These are phyloP conservation scores for Aelia acuminata DNA, from an alignment of 2,888 invertebrate genomes.

Conservation along the genomic window DNA sequence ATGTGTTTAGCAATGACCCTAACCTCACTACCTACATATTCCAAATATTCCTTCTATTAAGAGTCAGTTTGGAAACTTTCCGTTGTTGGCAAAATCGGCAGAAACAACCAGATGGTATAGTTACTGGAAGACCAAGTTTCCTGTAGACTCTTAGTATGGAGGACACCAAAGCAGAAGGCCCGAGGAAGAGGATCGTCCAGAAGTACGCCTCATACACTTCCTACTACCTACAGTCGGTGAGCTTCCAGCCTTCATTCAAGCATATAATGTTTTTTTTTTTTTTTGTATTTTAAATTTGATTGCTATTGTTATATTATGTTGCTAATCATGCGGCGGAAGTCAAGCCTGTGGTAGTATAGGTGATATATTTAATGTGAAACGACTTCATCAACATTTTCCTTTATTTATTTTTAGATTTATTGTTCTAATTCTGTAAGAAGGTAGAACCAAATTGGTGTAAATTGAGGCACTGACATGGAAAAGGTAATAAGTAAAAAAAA, in stretches of 20 bases:
- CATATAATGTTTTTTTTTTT: no score
- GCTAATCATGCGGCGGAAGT: no score
- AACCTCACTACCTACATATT: conserved; percentile 19
- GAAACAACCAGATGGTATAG: neutral
- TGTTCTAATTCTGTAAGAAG: no score
- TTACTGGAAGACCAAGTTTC: neutral
- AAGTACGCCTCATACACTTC: conserved; percentile 9
- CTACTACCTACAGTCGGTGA: conserved; percentile 14
- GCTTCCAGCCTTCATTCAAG: neutral
- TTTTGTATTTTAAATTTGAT: no score
- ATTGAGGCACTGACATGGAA: no score
- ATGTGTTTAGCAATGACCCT: conserved; percentile 28
- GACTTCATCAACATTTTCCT: no score
- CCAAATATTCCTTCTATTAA: conserved; percentile 1
- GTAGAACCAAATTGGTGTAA: no score
- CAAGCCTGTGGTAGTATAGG: no score
- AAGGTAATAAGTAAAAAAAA: no score
- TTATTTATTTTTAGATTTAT: no score
- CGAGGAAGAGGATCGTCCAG: neutral
- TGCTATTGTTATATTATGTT: no score
- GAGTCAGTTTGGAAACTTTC: neutral
- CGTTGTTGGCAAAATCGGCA: neutral
- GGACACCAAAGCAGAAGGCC: conserved; percentile 12
- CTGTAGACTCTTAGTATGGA: neutral
- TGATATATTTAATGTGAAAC: no score